Conservation (phyloP, 2,888 invertebrate genomes). For the Chalcosyrphus nemorum region DNA sequence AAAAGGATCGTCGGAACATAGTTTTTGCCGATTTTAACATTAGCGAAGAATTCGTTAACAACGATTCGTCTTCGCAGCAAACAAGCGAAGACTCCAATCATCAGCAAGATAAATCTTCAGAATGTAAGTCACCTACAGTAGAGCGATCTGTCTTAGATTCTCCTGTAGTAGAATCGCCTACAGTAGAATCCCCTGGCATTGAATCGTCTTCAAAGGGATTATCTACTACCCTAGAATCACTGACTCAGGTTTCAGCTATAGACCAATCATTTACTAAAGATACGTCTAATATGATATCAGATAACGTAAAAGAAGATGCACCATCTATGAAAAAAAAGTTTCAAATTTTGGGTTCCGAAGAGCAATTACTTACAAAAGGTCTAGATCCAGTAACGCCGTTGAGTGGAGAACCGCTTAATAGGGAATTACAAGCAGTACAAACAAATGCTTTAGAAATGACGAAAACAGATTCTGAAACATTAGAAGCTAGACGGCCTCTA, state of each 20-base stretch:
- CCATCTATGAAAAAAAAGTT: neutral
- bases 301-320: neutral
- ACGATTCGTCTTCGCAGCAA: neutral
- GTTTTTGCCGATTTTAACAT: slow-evolving; percentile 77
- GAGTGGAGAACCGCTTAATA: too few species aligned
- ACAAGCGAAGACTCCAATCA: neutral
- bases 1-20: slow-evolving; percentile 80
- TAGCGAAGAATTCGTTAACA: slow-evolving; percentile 7
- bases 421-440: too few species aligned
- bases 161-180: neutral
- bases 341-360: too few species aligned
- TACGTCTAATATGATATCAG: neutral
- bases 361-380: too few species aligned
- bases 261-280: neutral
- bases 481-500: too few species aligned
- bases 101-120: neutral
- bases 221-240: neutral
- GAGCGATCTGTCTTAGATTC: neutral
- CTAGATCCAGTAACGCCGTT: too few species aligned
- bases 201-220: neutral
- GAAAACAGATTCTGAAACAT: too few species aligned
- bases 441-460: too few species aligned
- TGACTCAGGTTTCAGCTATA: neutral
- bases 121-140: neutral
- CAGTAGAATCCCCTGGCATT: neutral